A percentile compares a stretch with the other conserved stretches of the same genome.
These are phyloP conservation scores for Uropetala carovei DNA, from an alignment of 2,888 invertebrate species.

Conservation along the genomic window DNA sequence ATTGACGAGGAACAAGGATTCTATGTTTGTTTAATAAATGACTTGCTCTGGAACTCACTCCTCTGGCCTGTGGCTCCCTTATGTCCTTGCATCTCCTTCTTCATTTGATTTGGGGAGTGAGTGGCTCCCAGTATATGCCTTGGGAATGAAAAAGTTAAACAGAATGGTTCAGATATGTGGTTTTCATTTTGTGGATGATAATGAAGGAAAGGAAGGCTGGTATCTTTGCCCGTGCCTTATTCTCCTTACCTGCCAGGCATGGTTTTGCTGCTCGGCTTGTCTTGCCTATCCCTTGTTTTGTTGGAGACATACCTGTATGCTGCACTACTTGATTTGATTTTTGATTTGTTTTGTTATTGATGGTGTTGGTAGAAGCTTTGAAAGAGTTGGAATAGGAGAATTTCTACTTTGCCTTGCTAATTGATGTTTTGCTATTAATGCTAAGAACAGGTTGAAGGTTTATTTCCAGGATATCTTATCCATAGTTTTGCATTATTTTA, in stretches of 20 bases:
- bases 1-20: slow-evolving; percentile 40
- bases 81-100: slow-evolving; percentile 42
- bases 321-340: background rate
- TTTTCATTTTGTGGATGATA: slow-evolving; percentile 42
- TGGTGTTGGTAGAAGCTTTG: slow-evolving; percentile 59
- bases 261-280: slow-evolving; percentile 50
- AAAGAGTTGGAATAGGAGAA: background rate
- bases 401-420: slow-evolving; percentile 23
- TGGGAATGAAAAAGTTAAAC: slow-evolving; percentile 52
- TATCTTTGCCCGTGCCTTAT: slow-evolving; percentile 25
- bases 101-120: slow-evolving; percentile 16
- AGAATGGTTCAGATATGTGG: slow-evolving; percentile 39
- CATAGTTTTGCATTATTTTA: background rate
- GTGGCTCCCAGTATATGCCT: slow-evolving; percentile 47
- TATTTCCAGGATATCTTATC: background rate
- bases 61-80: slow-evolving; percentile 48
- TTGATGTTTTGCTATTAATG: slow-evolving; percentile 40
- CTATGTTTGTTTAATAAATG: slow-evolving; percentile 30
- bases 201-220: slow-evolving; percentile 39
- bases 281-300: slow-evolving; percentile 42
- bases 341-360: slow-evolving; percentile 7
- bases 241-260: slow-evolving; percentile 39
- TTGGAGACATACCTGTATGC: slow-evolving; percentile 1
- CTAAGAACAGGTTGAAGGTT: slow-evolving; percentile 51
- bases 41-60: slow-evolving; percentile 28